Percentiles rank a stretch among this genome's conserved stretches.
These are phyloP conservation scores for Drosophila kohkoa DNA, from an alignment of 1,140 invertebrate genomes.

Conservation along the genomic window DNA sequence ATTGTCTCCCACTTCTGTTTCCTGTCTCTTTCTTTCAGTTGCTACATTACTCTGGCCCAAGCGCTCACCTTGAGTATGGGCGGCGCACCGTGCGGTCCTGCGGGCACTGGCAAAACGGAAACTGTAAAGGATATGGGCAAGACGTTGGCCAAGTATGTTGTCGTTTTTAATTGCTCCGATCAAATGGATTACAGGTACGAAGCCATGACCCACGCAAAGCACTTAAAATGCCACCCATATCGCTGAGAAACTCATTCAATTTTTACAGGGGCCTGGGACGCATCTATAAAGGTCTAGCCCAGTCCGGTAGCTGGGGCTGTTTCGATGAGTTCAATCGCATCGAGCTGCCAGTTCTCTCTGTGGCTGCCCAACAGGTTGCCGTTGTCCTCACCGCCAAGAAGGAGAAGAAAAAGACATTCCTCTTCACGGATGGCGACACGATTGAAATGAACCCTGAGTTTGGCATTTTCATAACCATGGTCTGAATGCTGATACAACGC, in stretches of 20 bases:
- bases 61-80: slow-evolving; percentile 98
- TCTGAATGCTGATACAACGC: slow-evolving; percentile 81
- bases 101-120: slow-evolving; percentile 98
- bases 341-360: slow-evolving; percentile 96
- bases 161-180: slow-evolving; percentile 99
- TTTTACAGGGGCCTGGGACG: slow-evolving; percentile 91
- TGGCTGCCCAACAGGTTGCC: slow-evolving; percentile 98
- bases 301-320: slow-evolving; percentile 97
- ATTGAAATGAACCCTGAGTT: slow-evolving; percentile 98
- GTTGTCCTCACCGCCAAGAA: slow-evolving; percentile 96
- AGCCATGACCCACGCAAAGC: slow-evolving; percentile 11
- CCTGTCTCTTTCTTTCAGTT: slow-evolving; percentile 87
- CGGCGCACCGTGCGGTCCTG: slow-evolving; percentile 97
- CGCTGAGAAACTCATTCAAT: slow-evolving; percentile 28
- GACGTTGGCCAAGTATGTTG: slow-evolving; percentile 98
- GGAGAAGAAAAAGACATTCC: slow-evolving; percentile 95
- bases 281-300: slow-evolving; percentile 95
- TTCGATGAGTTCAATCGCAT: slow-evolving; percentile 96
- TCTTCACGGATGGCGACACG: slow-evolving; percentile 97
- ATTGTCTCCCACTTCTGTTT: slow-evolving; percentile 36
- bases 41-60: slow-evolving; percentile 98
- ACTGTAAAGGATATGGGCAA: slow-evolving; percentile 99
- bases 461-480: slow-evolving; percentile 99
- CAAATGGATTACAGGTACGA: slow-evolving; percentile 98
- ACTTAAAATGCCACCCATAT: slow-evolving; percentile 43